Percentiles rank a stretch among this genome's conserved stretches.
These are phyloP conservation scores for Chrysopa pallens DNA, from an alignment of 1,140 invertebrate species.

Conservation along the genomic window DNA sequence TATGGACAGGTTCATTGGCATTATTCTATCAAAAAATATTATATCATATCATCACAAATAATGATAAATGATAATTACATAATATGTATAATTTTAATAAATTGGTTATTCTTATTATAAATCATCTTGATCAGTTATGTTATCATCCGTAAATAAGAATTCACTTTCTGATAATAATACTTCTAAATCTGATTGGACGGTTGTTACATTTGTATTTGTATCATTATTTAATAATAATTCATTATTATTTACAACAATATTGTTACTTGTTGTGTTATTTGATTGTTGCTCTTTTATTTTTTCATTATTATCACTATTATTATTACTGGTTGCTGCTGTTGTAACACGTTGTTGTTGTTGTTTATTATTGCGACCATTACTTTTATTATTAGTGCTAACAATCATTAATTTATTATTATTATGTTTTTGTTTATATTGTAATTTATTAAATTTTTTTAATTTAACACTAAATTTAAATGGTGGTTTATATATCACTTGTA, in stretches of 20 bases:
- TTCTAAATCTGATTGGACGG: constrained; percentile 41
- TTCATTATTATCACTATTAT: constrained; percentile 9
- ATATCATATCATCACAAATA: no score
- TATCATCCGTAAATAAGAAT: constrained; percentile 32
- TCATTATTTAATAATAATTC: constrained; percentile 9
- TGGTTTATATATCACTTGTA: constrained; percentile 71
- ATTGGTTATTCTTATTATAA: no score
- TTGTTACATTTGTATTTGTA: constrained; percentile 35
- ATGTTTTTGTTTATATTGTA: constrained; percentile 17
- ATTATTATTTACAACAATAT: constrained; percentile 6
- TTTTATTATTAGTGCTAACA: constrained; percentile 4
- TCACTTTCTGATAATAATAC: constrained; percentile 40
- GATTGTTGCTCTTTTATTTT: constrained; percentile 4
- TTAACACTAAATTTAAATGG: constrained; percentile 71
- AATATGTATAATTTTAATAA: no score
- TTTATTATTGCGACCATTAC: constrained; percentile 11
- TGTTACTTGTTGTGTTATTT: not conserved
- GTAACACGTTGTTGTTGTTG: constrained; percentile 29
- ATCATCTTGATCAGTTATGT: no score
- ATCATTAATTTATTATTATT: not conserved
- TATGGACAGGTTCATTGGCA: no score
- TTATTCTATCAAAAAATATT: no score
- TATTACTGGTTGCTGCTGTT: constrained; percentile 18
- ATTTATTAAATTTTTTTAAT: constrained; percentile 48
- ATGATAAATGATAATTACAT: no score